Conservation (phyloP, 2,797 vertebrate genomes). For the Uromys caudimaculatus region DNA sequence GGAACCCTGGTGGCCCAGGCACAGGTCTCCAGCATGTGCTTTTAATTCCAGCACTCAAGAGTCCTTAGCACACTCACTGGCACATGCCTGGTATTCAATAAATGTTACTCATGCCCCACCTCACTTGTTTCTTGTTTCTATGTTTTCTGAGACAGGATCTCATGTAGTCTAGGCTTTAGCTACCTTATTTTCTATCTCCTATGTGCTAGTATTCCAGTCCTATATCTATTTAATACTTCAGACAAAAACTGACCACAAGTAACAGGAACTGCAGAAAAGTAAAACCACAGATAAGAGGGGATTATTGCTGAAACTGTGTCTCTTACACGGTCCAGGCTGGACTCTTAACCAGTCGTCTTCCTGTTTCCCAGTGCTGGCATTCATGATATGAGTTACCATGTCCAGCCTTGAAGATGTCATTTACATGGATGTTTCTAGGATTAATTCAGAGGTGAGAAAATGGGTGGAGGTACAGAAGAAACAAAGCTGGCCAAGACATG, state of each 20-base stretch:
- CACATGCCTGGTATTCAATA: neutral
- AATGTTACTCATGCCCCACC: neutral
- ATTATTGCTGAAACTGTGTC: neutral
- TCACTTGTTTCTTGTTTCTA: neutral
- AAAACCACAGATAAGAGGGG: neutral
- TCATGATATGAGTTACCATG: neutral
- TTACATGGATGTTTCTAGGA: neutral
- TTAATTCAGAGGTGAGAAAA: neutral
- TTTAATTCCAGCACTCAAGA: neutral
- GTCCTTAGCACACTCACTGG: neutral
- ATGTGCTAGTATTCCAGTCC: neutral
- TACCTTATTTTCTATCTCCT: neutral
- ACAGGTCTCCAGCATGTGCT: too few relatives aligned
- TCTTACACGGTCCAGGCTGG: neutral
- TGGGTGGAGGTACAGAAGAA: neutral
- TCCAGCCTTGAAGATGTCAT: neutral
- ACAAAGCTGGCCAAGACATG: neutral
- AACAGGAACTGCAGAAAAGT: conserved; percentile 13
- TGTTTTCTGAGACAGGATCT: neutral
- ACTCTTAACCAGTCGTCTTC: neutral
- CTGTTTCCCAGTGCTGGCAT: neutral
- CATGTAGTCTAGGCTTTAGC: neutral
- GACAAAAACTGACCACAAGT: neutral
- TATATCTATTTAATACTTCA: neutral
- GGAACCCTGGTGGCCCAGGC: too few relatives aligned